These are phyloP conservation scores for Globodera rostochiensis DNA, from an alignment of 1,140 invertebrate genomes.

Conservation along the genomic window DNA sequence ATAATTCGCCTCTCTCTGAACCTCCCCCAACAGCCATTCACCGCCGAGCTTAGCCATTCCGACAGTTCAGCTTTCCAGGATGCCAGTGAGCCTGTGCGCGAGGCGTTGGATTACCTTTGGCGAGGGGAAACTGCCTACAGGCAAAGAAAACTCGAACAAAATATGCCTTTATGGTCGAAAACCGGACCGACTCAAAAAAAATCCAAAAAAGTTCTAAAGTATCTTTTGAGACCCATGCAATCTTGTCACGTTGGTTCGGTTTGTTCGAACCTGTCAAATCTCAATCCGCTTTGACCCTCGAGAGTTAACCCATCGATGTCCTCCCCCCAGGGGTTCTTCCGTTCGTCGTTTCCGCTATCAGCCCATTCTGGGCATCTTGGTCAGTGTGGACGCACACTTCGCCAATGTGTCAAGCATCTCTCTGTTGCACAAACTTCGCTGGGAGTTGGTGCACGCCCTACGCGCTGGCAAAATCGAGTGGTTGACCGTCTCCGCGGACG, in stretches of 20 bases:
- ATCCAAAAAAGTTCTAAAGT: too few relatives aligned
- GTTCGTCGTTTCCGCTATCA: slow-evolving; percentile 36
- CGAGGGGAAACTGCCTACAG: not conserved
- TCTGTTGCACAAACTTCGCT: slow-evolving; percentile 22
- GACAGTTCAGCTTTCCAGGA: slow-evolving; percentile 29
- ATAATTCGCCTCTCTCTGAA: slow-evolving; percentile 40
- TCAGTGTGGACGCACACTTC: slow-evolving; percentile 46
- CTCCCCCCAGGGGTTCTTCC: not conserved
- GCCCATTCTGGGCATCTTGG: slow-evolving; percentile 46
- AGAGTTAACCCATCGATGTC: not conserved
- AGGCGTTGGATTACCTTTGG: slow-evolving; percentile 27
- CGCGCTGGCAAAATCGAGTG: slow-evolving; percentile 33
- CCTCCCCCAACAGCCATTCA: slow-evolving; percentile 46
- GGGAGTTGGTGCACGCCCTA: slow-evolving; percentile 33
- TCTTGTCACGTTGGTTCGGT: too few relatives aligned
- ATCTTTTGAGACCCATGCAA: too few relatives aligned
- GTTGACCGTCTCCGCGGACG: slow-evolving; percentile 41
- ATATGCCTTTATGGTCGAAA: not conserved
- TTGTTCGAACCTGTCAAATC: too few relatives aligned
- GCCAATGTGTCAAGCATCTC: slow-evolving; percentile 1
- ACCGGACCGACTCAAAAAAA: too few relatives aligned
- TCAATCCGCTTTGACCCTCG: not conserved
- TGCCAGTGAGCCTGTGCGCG: slow-evolving; percentile 8
- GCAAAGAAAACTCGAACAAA: not conserved
- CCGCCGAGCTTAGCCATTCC: slow-evolving; percentile 17